Base-by-base conservation (phyloP, 2,797 vertebrate species). In the Hafferia zeledoni region DNA sequence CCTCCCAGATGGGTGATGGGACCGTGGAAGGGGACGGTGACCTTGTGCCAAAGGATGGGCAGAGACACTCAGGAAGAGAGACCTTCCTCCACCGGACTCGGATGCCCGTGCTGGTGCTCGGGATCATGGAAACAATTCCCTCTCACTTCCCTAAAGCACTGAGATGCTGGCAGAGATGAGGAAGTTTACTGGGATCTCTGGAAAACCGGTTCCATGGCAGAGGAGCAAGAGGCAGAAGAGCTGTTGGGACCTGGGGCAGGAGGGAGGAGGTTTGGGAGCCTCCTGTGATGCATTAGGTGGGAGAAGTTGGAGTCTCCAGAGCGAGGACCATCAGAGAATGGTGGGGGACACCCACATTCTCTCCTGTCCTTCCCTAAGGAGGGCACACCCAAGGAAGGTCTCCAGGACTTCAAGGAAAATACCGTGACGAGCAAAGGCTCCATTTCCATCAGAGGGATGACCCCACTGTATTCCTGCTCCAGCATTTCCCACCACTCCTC, bases 1-100 rank as follows among this genome's bases (percentile, higher is more conserved):
- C 17, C 17, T 23, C 28, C 20, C 55, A 9, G 4, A 49, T 0
- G 0, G 9, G 4, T n/a, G 30, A 57, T 17, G 67, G 76, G 47
- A 71, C 20, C 7, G 0, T 2, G 33, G 46, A 52, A 65, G 50
- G 24, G 14, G 24, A 53, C 25, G 17, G 55, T 9, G 69, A 59
- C 19, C 2, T 24, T 1, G 1, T 57, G 33, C 37, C 3, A 0
- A 50, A 46, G n/a, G 37, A 31, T 7, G 53, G 30, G 22, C 77
- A 75, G 4, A 25, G 53, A 14, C 15, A 17, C 41, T 41, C 41
- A 41, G 41, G 17, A 41, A 17, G 41, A 41, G 22, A 61, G 19
- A 39, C n/a, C 37, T 24, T 28, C 60, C 24, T 43, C 55, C 14
- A 4, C 35, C 3, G 60, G 23, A 27, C 11, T 25, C 28, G 4